Conservation (phyloP, 2,888 invertebrate species). For the Tryphoninae sp. region DNA sequence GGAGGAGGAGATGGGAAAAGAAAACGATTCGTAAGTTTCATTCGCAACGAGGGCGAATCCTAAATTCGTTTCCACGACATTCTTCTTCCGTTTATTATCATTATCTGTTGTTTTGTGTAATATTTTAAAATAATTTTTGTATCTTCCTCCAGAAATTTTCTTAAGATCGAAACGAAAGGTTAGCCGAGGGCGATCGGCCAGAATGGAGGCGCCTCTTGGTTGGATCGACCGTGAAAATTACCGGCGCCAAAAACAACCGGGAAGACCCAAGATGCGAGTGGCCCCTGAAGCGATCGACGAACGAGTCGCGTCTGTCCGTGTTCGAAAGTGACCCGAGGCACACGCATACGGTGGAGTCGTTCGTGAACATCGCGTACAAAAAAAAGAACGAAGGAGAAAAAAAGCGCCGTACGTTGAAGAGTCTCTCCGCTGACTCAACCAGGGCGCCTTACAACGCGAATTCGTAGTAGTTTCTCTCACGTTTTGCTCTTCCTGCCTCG, state of each 20-base stretch:
- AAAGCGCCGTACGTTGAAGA: slow-evolving; percentile 58
- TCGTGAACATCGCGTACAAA: slow-evolving; percentile 39
- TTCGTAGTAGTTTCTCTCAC: slow-evolving; percentile 10
- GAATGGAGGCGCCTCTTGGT: slow-evolving; percentile 39
- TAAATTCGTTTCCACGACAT: too few relatives aligned
- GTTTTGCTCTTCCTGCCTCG: slow-evolving; percentile 57
- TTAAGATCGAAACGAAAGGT: slow-evolving; percentile 13
- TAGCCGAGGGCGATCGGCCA: slow-evolving; percentile 15
- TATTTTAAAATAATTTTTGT: too few relatives aligned
- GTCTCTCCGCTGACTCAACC: slow-evolving; percentile 68
- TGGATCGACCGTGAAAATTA: slow-evolving; percentile 74
- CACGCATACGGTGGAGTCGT: slow-evolving; percentile 43
- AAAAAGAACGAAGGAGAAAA: slow-evolving; percentile 55
- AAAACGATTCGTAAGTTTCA: slow-evolving; percentile 46
- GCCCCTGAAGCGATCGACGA: slow-evolving; percentile 48
- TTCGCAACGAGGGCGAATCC: too few relatives aligned
- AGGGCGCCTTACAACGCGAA: slow-evolving; percentile 59
- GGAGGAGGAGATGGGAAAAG: slow-evolving; percentile 3
- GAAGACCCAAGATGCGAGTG: slow-evolving; percentile 40
- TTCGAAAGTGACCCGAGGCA: slow-evolving; percentile 19
- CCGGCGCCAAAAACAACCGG: slow-evolving; percentile 72
- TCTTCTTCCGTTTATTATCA: not conserved
- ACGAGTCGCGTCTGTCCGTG: slow-evolving; percentile 27
- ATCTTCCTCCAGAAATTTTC: too few relatives aligned
- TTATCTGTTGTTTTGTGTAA: slow-evolving; percentile 54